These are phyloP conservation scores for Gasterosteus nipponicus DNA, from an alignment of 2,113 vertebrate genomes.

Conservation along the genomic window DNA sequence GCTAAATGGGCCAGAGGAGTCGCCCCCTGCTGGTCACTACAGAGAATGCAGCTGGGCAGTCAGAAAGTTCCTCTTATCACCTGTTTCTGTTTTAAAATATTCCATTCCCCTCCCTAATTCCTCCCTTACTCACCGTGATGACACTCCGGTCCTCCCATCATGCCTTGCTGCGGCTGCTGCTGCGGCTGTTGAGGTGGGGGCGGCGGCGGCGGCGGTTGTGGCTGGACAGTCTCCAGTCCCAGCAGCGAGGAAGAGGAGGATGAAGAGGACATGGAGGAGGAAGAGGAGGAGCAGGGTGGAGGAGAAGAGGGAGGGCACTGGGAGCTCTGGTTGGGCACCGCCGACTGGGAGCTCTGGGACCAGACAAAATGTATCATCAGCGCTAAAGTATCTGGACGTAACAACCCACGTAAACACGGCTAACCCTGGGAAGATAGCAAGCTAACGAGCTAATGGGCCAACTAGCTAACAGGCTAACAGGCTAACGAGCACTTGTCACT, in stretches of 20 bases:
- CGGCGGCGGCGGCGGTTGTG: constrained; percentile 56
- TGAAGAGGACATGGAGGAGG: constrained; percentile 82
- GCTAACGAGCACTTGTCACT: background rate
- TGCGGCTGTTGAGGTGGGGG: constrained; percentile 33
- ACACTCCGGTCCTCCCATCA: constrained; percentile 81
- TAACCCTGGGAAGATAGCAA: background rate
- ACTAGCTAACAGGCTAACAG: background rate
- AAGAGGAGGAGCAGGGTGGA: constrained; percentile 80
- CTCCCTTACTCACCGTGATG: constrained; percentile 76
- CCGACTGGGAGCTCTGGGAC: constrained; percentile 81
- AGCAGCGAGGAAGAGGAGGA: constrained; percentile 82
- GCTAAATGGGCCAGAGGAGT: background rate
- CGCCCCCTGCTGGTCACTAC: background rate
- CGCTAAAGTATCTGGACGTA: background rate
- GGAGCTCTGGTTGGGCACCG: constrained; percentile 84
- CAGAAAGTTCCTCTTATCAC: background rate
- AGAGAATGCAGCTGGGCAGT: background rate
- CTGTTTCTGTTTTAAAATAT: background rate
- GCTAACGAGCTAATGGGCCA: background rate
- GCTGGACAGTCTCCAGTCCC: constrained; percentile 80
- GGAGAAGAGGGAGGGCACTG: constrained; percentile 81
- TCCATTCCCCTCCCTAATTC: background rate
- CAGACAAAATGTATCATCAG: background rate
- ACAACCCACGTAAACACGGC: too few relatives aligned
- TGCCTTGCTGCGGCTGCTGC: constrained; percentile 52